Evolutionary conservation across 2,888 invertebrate genomes (phyloP), one percentile per base, ranked within the genome.

Genomic region (Tenthredo scrophulariae): DNA sequence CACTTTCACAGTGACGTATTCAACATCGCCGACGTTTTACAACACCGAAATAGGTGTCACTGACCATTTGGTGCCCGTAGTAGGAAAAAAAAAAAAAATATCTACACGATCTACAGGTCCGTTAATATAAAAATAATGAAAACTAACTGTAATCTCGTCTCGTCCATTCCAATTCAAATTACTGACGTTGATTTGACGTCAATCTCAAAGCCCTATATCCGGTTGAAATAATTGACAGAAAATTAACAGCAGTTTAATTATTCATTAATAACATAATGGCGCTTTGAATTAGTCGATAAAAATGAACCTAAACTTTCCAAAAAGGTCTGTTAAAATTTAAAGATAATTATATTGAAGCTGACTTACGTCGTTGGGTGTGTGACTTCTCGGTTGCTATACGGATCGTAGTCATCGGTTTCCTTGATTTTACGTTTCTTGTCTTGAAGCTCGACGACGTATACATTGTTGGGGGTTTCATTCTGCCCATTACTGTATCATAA

Each of bases 321-420:
- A 62, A 7, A 62, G 9, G 7, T 22, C 0, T 62, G 3, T 26
- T 9, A 26, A 62, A 62, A 6, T 26, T 26, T 62, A 18, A 50
- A n/a, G 7, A 29, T 18, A 13, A 67, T 26, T 33, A 33, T 43
- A 13, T 37, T 2, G 46, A 33, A 50, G 13, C 18, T 54, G 7
- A 95, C 96, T 96, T 92, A 97, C 97, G 96, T 96, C 40, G 96
- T 97, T 1, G 97, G 96, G 91, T 96, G 96, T 70, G 95, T 95
- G 37, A 96, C 96, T 1, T 94, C 94, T 89, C 96, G 94, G 91
- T 96, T 95, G 84, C 95, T 94, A 89, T 96, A 96, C 0, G 97
- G 97, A 88, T 97, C 95, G 89, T 96, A 97, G 85, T 95, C 95
- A 77, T 94, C 94, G 22, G 94, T 94, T 58, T 94, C 93, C 70